phyloP scores from a whole-genome alignment of 2,797 vertebrate genomes.

The Myotis planiceps region DNA sequence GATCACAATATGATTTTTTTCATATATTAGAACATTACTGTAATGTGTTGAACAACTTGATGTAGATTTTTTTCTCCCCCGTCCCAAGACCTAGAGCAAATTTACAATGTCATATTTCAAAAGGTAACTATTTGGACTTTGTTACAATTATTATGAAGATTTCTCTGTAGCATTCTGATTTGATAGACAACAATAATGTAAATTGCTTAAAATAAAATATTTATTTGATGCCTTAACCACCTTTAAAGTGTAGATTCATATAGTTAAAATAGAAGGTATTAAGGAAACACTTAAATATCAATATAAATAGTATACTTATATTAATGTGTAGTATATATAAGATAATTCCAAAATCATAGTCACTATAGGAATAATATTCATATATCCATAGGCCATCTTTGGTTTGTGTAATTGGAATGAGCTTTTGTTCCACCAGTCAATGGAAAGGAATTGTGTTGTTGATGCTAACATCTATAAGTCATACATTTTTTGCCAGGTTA shows the following conservation, averaged over 20 bases:
- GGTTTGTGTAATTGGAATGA: neutral
- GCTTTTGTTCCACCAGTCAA: neutral
- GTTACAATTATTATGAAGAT: neutral
- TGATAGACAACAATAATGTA: neutral
- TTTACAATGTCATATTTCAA: constrained; percentile 52
- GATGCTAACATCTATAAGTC: neutral
- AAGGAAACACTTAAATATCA: neutral
- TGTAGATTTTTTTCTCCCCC: neutral
- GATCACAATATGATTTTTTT: constrained; percentile 52
- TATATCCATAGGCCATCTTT: neutral
- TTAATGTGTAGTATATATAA: neutral
- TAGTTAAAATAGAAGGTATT: neutral
- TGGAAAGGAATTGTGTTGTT: neutral
- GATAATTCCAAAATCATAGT: neutral
- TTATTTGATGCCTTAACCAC: neutral
- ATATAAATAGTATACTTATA: neutral
- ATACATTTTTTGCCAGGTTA: neutral
- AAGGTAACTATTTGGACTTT: neutral
- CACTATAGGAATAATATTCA: neutral
- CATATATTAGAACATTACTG: neutral
- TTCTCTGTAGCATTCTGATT: neutral
- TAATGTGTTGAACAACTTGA: constrained; percentile 57
- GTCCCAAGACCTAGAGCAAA: neutral
- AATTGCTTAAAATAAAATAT: neutral
- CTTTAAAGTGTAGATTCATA: neutral